Conservation (phyloP, 2,888 invertebrate genomes). For the Mythimna loreyi region DNA sequence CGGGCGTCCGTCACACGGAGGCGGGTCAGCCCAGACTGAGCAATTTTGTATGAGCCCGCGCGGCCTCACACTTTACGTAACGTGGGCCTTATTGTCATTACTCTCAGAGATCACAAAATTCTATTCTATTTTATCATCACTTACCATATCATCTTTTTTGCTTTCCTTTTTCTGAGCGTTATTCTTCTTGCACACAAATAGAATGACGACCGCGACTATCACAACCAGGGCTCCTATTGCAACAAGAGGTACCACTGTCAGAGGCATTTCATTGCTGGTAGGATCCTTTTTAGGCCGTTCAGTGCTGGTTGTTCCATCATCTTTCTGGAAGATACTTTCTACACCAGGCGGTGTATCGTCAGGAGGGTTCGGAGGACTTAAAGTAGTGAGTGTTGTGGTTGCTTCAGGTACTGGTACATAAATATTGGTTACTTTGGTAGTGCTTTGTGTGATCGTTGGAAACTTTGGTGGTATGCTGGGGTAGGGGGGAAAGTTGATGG, state of each 20-base stretch:
- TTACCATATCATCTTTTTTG: conserved; percentile 94
- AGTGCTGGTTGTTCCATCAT: conserved; percentile 73
- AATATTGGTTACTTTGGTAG: conserved; percentile 78
- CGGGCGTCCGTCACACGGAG: no score
- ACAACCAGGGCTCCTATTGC: conserved; percentile 93
- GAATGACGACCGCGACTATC: conserved; percentile 92
- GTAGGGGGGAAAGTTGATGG: conserved; percentile 72
- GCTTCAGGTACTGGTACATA: conserved; percentile 80
- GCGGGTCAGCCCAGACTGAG: no score
- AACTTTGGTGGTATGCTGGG: conserved; percentile 71
- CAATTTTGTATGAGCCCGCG: no score
- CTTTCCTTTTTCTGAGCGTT: conserved; percentile 92
- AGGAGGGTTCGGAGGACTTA: conserved; percentile 73
- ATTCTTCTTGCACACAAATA: conserved; percentile 94
- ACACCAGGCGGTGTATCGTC: conserved; percentile 75
- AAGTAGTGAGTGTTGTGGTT: conserved; percentile 71
- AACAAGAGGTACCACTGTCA: conserved; percentile 93
- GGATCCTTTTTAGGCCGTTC: conserved; percentile 81
- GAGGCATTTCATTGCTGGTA: conserved; percentile 88
- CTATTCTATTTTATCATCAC: conserved; percentile 44
- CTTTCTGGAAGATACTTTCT: conserved; percentile 67
- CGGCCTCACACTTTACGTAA: no score
- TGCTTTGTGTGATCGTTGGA: conserved; percentile 72
- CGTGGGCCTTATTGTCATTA: conserved; percentile 13
- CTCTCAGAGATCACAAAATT: neutral